Conservation (phyloP, 2,797 vertebrate species). For the Chelon auratus region DNA sequence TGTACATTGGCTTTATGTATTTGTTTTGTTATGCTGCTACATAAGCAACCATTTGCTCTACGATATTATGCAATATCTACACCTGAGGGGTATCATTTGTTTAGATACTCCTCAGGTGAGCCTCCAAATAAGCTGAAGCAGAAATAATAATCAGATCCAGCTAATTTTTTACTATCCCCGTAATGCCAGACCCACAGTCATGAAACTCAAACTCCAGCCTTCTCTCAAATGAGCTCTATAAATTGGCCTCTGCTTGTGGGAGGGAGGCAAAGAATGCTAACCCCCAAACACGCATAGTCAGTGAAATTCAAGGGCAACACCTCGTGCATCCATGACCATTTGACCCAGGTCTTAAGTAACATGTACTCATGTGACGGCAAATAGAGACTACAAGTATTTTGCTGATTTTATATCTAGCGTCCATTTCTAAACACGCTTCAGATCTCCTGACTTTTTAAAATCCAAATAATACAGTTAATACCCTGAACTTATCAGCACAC, state of each 20-base stretch:
- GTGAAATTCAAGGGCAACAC: constrained; percentile 46
- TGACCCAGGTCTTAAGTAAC: not conserved
- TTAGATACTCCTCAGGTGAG: too few relatives aligned
- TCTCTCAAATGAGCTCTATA: constrained; percentile 49
- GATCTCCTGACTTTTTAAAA: not conserved
- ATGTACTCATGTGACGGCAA: not conserved
- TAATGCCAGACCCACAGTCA: constrained; percentile 50
- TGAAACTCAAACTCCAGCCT: constrained; percentile 64
- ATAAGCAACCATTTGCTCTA: not conserved
- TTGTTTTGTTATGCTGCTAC: not conserved
- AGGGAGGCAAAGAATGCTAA: constrained; percentile 15
- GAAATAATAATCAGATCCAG: constrained; percentile 2
- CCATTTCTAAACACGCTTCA: not conserved
- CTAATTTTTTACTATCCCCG: not conserved
- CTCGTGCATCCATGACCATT: constrained; percentile 10
- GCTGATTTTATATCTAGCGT: not conserved
- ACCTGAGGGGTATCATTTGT: too few relatives aligned
- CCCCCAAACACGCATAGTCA: constrained; percentile 28
- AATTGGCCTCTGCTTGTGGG: constrained; percentile 20
- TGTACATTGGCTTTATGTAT: too few relatives aligned
- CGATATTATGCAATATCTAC: constrained; percentile 1
- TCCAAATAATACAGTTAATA: not conserved
- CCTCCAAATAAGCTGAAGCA: not conserved
- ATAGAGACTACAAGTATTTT: not conserved
- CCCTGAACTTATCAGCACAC: too few relatives aligned